Conservation (phyloP, 2,113 vertebrate genomes). For the Bambusicola thoracicus region DNA sequence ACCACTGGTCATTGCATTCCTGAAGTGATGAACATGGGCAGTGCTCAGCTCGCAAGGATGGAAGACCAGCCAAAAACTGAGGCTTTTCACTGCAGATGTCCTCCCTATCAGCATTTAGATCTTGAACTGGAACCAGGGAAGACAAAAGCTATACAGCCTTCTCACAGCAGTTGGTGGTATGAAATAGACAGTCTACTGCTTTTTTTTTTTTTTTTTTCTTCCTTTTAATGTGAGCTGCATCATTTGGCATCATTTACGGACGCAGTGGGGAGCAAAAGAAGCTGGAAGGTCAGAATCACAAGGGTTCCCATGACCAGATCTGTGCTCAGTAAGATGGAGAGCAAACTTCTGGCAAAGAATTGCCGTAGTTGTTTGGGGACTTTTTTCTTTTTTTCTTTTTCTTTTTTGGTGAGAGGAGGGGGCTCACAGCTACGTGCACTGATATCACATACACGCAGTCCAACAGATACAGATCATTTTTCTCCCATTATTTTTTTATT, state of each 20-base stretch:
- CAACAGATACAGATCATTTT: not conserved
- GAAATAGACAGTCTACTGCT: not conserved
- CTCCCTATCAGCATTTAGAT: not conserved
- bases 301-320: not conserved
- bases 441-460: not conserved
- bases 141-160: not conserved
- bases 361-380: not conserved
- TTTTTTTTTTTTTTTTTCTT: not conserved
- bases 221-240: rapidly evolving
- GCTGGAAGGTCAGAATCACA: not conserved
- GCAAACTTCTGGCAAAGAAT: not conserved
- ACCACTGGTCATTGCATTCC: not conserved
- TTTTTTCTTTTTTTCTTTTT: not conserved
- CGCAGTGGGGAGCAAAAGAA: not conserved
- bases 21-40: not conserved
- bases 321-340: not conserved
- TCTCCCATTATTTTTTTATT: not conserved
- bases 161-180: not conserved
- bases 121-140: not conserved
- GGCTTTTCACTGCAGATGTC: not conserved
- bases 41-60: rapidly evolving
- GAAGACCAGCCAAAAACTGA: not conserved
- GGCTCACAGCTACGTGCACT: not conserved
- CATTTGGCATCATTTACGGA: not conserved
- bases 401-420: not conserved